Evolutionary conservation across 1,140 invertebrate species (phyloP).

Genomic region (Ooceraea biroi): DNA sequence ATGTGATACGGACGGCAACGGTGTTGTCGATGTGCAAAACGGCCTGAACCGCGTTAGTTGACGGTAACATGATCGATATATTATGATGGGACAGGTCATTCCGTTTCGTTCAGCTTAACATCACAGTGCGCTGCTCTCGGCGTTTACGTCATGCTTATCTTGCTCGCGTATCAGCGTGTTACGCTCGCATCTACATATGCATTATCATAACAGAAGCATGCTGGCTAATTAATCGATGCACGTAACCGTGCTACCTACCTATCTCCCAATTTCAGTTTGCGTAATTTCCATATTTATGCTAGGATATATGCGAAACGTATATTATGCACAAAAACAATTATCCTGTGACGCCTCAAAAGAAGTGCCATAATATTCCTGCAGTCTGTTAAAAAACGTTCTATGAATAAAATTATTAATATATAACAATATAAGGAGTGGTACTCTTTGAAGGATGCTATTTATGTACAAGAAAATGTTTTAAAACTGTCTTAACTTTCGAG

Average conservation of each 20-base stretch:
- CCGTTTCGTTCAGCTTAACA: conserved; percentile 59
- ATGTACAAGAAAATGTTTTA: too few species aligned
- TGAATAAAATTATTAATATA: neutral
- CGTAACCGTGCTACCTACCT: neutral
- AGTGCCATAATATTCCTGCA: neutral
- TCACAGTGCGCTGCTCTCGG: neutral
- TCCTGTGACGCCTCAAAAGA: neutral
- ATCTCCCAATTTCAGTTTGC: conserved; percentile 43
- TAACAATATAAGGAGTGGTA: neutral
- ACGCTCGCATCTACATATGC: conserved; percentile 42
- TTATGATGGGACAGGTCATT: conserved; percentile 49
- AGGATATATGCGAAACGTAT: too few species aligned
- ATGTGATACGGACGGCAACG: conserved; percentile 31
- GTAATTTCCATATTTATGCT: conserved; percentile 34
- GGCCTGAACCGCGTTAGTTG: conserved; percentile 46
- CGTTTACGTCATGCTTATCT: conserved; percentile 57
- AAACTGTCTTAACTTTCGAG: too few species aligned
- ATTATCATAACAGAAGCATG: conserved; percentile 53
- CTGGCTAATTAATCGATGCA: conserved; percentile 58
- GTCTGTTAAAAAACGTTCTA: neutral
- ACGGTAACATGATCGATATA: conserved; percentile 52
- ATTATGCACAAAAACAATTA: neutral
- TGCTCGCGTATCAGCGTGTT: conserved; percentile 33
- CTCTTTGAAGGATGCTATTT: neutral
- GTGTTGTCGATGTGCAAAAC: conserved; percentile 54